Evolutionary conservation across 2,888 invertebrate species (phyloP).

Genomic region (Nysson spinosus): DNA sequence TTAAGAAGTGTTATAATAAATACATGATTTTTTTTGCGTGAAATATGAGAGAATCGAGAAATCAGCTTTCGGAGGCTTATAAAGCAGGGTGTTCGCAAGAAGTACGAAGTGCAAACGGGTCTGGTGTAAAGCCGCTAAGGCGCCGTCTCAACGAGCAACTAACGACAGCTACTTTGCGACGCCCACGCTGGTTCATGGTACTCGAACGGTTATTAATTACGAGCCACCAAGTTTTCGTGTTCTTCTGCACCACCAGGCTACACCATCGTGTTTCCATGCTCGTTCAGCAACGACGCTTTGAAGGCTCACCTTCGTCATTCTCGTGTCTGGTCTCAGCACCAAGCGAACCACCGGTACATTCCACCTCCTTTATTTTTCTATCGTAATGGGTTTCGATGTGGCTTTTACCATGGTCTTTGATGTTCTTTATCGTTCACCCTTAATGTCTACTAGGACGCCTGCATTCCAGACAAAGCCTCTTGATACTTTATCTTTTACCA

Average conservation of each 20-base stretch:
- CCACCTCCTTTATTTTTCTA: conserved; percentile 5
- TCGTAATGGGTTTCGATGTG: conserved; percentile 36
- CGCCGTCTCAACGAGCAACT: conserved; percentile 58
- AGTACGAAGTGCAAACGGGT: conserved; percentile 43
- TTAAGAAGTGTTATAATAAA: no score
- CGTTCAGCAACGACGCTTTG: conserved; percentile 26
- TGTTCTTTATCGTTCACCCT: conserved; percentile 16
- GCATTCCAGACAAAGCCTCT: neutral
- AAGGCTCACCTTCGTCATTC: conserved; percentile 38
- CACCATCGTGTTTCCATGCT: conserved; percentile 40
- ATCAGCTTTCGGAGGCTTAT: conserved; percentile 17
- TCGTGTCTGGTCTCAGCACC: conserved; percentile 17
- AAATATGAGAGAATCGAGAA: conserved; percentile 32
- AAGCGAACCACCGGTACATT: neutral
- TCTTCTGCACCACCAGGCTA: conserved; percentile 35
- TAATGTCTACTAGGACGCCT: neutral
- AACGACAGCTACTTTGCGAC: conserved; percentile 63
- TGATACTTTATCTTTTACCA: neutral
- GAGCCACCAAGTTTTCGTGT: conserved; percentile 55
- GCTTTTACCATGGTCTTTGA: conserved; percentile 15
- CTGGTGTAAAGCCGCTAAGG: conserved; percentile 26
- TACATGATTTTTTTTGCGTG: conserved; percentile 33
- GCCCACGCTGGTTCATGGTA: conserved; percentile 48
- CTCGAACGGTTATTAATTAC: conserved; percentile 60
- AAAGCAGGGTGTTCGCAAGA: conserved; percentile 17